Percentiles rank a stretch among this genome's conserved stretches.
These are phyloP conservation scores for Eupithecia abbreviata DNA, from an alignment of 2,888 invertebrate species.

Conservation along the genomic window DNA sequence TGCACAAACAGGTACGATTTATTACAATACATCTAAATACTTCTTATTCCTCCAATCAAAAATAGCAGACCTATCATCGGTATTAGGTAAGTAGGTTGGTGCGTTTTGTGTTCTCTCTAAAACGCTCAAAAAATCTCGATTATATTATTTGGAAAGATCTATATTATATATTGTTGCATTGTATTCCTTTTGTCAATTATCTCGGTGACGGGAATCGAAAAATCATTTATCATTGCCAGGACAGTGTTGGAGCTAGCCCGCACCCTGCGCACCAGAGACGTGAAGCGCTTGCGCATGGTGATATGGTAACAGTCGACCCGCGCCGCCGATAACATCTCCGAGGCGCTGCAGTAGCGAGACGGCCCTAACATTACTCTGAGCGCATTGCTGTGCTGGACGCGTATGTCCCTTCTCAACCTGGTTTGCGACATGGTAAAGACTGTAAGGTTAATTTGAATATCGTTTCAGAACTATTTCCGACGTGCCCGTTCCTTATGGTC, in stretches of 20 bases:
- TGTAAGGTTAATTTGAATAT: background rate
- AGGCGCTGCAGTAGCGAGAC: background rate
- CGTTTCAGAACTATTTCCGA: slow-evolving; percentile 84
- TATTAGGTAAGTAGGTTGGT: background rate
- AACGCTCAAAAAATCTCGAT: background rate
- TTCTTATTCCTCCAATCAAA: background rate
- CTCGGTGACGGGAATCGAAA: background rate
- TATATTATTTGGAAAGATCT: background rate
- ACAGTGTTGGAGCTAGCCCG: background rate
- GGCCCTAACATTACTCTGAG: background rate
- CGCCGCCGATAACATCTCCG: background rate
- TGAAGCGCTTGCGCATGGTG: background rate
- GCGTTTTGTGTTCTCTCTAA: background rate
- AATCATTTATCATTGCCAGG: too few relatives aligned
- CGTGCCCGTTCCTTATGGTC: slow-evolving; percentile 87
- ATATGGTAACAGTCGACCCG: background rate
- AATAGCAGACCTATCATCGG: background rate
- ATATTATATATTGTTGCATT: background rate
- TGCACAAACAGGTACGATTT: too few relatives aligned
- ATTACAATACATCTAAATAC: too few relatives aligned
- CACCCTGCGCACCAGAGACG: background rate
- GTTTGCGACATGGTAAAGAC: background rate
- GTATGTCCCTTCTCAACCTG: background rate
- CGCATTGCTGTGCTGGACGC: background rate
- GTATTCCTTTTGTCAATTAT: background rate